Conservation (phyloP, 2,797 vertebrate species). For the Pteropus rufus region DNA sequence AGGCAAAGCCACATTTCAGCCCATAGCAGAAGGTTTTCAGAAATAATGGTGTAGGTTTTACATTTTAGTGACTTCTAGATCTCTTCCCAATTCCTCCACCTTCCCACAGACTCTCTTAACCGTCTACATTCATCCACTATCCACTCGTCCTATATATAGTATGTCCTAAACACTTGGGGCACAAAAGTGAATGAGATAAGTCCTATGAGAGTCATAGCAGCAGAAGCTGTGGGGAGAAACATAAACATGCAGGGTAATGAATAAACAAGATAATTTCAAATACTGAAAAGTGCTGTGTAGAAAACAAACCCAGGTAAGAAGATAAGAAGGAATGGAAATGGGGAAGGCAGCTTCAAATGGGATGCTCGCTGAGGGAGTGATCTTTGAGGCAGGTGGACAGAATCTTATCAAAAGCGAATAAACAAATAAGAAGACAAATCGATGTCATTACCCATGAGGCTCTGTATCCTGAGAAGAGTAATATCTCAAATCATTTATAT, state of each 20-base stretch:
- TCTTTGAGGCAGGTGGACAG: background rate
- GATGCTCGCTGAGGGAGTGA: background rate
- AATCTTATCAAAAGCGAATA: background rate
- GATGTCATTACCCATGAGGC: background rate
- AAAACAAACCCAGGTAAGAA: background rate
- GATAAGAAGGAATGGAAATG: background rate
- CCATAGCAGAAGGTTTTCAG: background rate
- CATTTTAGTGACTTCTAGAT: background rate
- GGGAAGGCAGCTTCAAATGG: background rate
- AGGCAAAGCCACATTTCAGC: background rate
- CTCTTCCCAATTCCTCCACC: background rate
- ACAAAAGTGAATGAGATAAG: background rate
- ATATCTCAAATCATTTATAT: background rate
- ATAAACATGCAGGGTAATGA: background rate
- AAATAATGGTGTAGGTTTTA: background rate
- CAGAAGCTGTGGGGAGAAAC: background rate
- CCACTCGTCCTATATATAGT: background rate
- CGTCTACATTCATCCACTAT: background rate
- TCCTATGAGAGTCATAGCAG: background rate
- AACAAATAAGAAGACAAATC: background rate
- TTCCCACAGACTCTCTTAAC: background rate
- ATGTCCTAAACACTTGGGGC: background rate
- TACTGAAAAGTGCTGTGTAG: background rate
- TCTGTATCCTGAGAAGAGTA: background rate
- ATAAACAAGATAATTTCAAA: background rate